Evolutionary conservation across 2,797 vertebrate genomes (phyloP).

Genomic region (Sciaenops ocellatus): DNA sequence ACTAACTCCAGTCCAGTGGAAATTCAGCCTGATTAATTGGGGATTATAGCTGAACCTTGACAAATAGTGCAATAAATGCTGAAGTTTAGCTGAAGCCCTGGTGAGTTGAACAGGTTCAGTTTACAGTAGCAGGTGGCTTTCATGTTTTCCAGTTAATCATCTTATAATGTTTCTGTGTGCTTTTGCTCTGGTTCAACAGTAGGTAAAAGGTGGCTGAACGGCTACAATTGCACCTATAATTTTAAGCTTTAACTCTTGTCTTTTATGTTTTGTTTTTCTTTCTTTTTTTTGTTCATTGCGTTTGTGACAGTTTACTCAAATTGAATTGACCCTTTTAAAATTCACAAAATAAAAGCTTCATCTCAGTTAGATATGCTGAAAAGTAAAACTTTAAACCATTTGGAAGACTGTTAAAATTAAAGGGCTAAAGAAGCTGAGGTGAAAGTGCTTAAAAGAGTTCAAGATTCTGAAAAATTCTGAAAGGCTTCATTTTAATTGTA

Average conservation of each 20-base stretch:
- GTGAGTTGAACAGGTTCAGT: conserved; percentile 32
- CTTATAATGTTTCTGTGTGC: conserved; percentile 30
- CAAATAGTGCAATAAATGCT: conserved; percentile 10
- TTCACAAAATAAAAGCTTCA: neutral
- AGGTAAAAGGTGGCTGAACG: conserved; percentile 3
- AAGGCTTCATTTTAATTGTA: neutral
- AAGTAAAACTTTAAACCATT: too few relatives aligned
- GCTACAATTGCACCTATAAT: neutral
- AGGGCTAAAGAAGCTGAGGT: neutral
- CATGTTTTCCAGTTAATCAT: conserved; percentile 53
- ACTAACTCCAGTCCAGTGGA: conserved; percentile 12
- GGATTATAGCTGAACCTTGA: conserved; percentile 3
- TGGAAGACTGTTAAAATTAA: too few relatives aligned
- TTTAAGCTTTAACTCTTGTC: neutral
- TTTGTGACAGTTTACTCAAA: too few relatives aligned
- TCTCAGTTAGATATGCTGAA: neutral
- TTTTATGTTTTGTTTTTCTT: neutral
- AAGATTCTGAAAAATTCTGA: neutral
- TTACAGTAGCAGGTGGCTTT: conserved; percentile 57
- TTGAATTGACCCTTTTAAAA: neutral
- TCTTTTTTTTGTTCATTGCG: too few relatives aligned
- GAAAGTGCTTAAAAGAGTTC: neutral
- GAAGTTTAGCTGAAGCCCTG: neutral
- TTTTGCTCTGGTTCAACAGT: conserved; percentile 6
- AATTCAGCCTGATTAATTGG: conserved; percentile 8